These are phyloP conservation scores for Crenuchus spilurus DNA, from an alignment of 2,797 vertebrate species.

Conservation along the genomic window DNA sequence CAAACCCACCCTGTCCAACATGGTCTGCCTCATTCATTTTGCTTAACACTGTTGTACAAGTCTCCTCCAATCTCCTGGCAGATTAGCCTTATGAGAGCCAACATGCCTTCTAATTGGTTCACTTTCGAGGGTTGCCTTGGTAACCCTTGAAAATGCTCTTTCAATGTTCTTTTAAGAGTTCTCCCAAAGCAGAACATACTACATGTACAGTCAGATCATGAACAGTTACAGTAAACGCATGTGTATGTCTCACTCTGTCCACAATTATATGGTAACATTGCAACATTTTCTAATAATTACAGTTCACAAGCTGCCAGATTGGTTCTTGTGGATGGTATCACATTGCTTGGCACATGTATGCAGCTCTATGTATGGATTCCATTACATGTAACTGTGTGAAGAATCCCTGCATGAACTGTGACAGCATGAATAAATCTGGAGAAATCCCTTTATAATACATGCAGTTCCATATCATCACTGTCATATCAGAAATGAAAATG, in stretches of 20 bases:
- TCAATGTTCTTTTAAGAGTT: conserved; percentile 44
- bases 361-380: background rate
- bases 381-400: background rate
- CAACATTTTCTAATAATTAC: conserved; percentile 1
- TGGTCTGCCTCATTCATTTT: conserved; percentile 39
- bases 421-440: background rate
- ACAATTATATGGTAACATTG: conserved; percentile 4
- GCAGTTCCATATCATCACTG: too few relatives aligned
- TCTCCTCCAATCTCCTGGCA: conserved; percentile 51
- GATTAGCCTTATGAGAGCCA: conserved; percentile 51
- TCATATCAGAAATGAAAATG: too few relatives aligned
- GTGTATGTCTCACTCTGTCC: background rate
- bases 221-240: conserved; percentile 2
- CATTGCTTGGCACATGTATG: background rate
- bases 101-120: conserved; percentile 52
- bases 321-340: background rate
- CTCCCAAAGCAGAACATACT: conserved; percentile 40
- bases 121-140: conserved; percentile 57
- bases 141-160: conserved; percentile 52
- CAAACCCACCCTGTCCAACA: conserved; percentile 26
- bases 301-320: background rate
- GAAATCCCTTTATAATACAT: too few relatives aligned
- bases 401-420: too few relatives aligned
- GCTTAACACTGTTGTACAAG: conserved; percentile 26
- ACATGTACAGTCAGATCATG: conserved; percentile 23